Evolutionary conservation across 2,113 vertebrate species (phyloP).

Genomic region (Macrotis lagotis): DNA sequence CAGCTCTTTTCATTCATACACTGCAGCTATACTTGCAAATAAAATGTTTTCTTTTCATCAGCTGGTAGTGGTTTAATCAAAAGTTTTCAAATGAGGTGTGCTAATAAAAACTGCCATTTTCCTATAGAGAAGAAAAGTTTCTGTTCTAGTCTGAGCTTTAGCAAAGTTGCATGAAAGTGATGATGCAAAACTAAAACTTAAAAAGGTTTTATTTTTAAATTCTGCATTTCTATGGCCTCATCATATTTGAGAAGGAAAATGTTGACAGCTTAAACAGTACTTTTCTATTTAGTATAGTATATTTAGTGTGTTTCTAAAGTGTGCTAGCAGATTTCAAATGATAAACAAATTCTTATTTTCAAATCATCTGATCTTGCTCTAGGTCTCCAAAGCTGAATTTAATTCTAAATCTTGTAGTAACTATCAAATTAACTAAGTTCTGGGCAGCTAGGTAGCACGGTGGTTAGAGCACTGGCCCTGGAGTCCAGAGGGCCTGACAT

Average conservation of each 20-base stretch:
- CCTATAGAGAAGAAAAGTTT: background rate
- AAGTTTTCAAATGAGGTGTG: constrained; percentile 46
- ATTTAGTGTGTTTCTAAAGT: background rate
- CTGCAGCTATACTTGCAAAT: constrained; percentile 18
- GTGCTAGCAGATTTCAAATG: constrained; percentile 36
- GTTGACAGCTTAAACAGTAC: background rate
- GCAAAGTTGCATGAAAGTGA: constrained; percentile 41
- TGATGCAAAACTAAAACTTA: constrained; percentile 4
- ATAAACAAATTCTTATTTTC: background rate
- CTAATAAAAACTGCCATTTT: constrained; percentile 33
- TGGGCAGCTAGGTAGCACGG: no score
- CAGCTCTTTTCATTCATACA: constrained; percentile 34
- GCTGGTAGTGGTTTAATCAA: constrained; percentile 41
- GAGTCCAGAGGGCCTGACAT: no score
- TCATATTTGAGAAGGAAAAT: constrained; percentile 47
- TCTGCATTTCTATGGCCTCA: constrained; percentile 1
- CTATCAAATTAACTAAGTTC: constrained; percentile 45
- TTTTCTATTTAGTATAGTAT: background rate
- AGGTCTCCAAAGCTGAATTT: constrained; percentile 37
- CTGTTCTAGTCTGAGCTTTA: constrained; percentile 4
- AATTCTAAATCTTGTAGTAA: constrained; percentile 45
- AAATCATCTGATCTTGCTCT: constrained; percentile 5
- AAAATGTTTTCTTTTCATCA: constrained; percentile 29
- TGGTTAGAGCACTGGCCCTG: no score
- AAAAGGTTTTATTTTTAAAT: constrained; percentile 26